Evolutionary conservation across 2,113 vertebrate species (phyloP).

Genomic region (Vulpes ferrilata): DNA sequence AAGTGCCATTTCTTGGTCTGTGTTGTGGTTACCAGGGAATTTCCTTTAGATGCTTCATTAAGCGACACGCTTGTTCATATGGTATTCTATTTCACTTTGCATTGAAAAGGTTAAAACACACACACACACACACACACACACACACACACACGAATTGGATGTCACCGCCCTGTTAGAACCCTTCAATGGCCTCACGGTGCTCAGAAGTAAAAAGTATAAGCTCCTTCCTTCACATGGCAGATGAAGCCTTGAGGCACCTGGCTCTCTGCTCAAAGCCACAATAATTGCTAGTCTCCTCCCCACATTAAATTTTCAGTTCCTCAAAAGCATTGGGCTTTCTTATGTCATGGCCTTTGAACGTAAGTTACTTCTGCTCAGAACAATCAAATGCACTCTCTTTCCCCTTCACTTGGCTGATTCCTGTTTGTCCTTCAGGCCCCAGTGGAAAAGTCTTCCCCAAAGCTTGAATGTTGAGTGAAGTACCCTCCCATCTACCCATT

Average conservation of each 20-base stretch:
- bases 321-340: slow-evolving; percentile 36
- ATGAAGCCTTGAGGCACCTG: background rate
- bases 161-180: background rate
- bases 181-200: background rate
- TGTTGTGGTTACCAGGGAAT: background rate
- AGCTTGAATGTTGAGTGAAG: too few species aligned
- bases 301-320: background rate
- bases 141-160: background rate
- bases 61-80: background rate
- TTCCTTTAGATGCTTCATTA: slow-evolving; percentile 27
- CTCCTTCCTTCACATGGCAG: background rate
- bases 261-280: background rate
- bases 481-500: background rate
- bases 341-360: background rate
- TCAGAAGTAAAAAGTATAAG: background rate
- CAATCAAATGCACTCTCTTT: background rate
- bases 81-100: background rate
- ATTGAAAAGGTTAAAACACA: background rate
- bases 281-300: background rate
- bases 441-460: background rate
- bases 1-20: background rate
- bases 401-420: background rate
- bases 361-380: background rate
- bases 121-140: background rate
- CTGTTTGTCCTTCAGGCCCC: background rate